Base-by-base conservation (phyloP, 1,140 invertebrate genomes). In the Caenorhabditis briggsae region DNA sequence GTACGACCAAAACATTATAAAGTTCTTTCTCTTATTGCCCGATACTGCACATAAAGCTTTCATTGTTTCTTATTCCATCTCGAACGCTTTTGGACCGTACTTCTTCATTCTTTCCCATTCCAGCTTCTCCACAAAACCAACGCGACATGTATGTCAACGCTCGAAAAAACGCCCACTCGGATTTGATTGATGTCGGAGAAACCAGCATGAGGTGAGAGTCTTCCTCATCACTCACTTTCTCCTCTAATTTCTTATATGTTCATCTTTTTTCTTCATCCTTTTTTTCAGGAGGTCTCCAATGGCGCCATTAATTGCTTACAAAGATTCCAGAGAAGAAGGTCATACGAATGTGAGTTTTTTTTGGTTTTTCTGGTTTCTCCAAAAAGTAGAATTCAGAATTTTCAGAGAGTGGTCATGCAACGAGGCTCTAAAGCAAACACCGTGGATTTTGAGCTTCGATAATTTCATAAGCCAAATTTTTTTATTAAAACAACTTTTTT, bases 241-340 rank as follows among this genome's bases (percentile, higher is more conserved):
- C 41, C 5, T 41, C 16, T 7, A 41, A 8, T 43, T 59, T 33
- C 16, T 65, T 33, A 33, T 33, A 33, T 33, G 33, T 33, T 33
- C 33, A 33, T 33, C 33, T 33, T 33, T 33, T 33, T 33, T 33
- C 33, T 33, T 33, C 33, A 33, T 33, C 33, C 33, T 33, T 33
- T 56, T 8, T 83, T 83, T 2, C 50, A 85, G 84, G 18, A 64
- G 65, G 12, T 85, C 84, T 56, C 84, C 84, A 16, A 74, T 58
- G 46, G 48, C 50, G 33, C 61, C 84, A 41, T 58, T 85, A 43
- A 85, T 85, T 55, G 64, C 61, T 23, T 85, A 85, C 50, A 50
- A 65, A 48, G 84, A 85, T 65, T 85, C 84, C 16, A 70, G 84
- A 53, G 70, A 78, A 85, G 84, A 56, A 33, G 84, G 84, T 33